These are phyloP conservation scores for Hyposmocoma kahamanoa DNA, from an alignment of 1,140 invertebrate species.

Conservation along the genomic window DNA sequence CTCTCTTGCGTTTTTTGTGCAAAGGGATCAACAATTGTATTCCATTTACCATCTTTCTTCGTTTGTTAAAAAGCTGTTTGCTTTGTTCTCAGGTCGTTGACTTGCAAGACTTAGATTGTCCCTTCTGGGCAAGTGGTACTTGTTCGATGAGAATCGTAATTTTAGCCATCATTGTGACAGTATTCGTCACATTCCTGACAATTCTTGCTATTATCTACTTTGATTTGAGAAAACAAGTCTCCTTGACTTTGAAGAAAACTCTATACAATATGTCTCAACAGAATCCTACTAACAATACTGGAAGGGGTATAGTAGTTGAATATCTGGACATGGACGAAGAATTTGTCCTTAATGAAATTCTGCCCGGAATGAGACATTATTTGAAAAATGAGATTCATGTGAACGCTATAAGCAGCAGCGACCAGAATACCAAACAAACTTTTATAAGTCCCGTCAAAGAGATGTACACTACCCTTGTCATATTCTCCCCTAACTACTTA, in stretches of 20 bases:
- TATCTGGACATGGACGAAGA: constrained; percentile 50
- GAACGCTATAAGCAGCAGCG: constrained; percentile 22
- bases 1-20: neutral
- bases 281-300: constrained; percentile 10
- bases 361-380: constrained; percentile 35
- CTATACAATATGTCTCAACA: constrained; percentile 16
- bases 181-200: constrained; percentile 9
- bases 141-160: constrained; percentile 36
- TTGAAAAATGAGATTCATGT: constrained; percentile 35
- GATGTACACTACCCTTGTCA: constrained; percentile 30
- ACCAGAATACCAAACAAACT: constrained; percentile 15
- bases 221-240: neutral
- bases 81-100: constrained; percentile 46
- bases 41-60: neutral
- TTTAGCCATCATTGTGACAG: constrained; percentile 25
- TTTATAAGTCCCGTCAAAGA: constrained; percentile 26
- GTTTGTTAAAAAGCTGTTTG: constrained; percentile 8
- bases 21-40: neutral
- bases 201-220: neutral
- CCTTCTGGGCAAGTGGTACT: constrained; percentile 31
- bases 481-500: constrained; percentile 62
- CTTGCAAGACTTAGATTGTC: constrained; percentile 28
- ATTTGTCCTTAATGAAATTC: constrained; percentile 47
- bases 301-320: constrained; percentile 30
- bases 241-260: constrained; percentile 30